These are phyloP conservation scores for Camptogramma bilineatum DNA, from an alignment of 2,888 invertebrate genomes.

Conservation along the genomic window DNA sequence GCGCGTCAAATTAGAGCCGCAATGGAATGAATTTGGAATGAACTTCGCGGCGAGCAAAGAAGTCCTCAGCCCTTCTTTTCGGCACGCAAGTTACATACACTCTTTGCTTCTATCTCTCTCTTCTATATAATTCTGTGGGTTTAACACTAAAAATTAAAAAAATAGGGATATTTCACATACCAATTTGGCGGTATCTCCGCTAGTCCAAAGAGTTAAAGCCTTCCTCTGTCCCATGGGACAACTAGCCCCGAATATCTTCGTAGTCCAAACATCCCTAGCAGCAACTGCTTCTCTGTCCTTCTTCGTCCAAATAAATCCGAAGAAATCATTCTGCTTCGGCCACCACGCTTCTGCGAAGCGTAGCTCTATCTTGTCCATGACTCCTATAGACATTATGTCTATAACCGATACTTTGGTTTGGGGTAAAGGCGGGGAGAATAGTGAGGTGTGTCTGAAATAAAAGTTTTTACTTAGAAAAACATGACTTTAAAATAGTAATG, in stretches of 20 bases:
- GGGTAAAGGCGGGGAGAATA: slow-evolving; percentile 86
- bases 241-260: slow-evolving; percentile 50
- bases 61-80: too few relatives aligned
- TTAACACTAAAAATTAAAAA: too few relatives aligned
- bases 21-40: too few relatives aligned
- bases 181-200: slow-evolving; percentile 52
- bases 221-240: slow-evolving; percentile 46
- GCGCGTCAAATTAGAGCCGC: too few relatives aligned
- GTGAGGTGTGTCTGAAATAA: slow-evolving; percentile 75
- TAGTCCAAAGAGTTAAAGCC: slow-evolving; percentile 56
- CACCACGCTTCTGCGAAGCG: slow-evolving; percentile 88
- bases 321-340: slow-evolving; percentile 61
- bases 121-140: too few relatives aligned
- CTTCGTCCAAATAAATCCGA: slow-evolving; percentile 72
- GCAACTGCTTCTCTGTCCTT: slow-evolving; percentile 41
- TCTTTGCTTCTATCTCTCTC: too few relatives aligned
- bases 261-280: slow-evolving; percentile 48
- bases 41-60: too few relatives aligned
- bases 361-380: slow-evolving; percentile 88
- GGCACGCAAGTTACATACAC: too few relatives aligned
- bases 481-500: too few relatives aligned
- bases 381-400: slow-evolving; percentile 86
- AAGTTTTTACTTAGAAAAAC: too few relatives aligned
- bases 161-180: too few relatives aligned
- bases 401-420: slow-evolving; percentile 81